phyloP scores from a whole-genome alignment of 2,797 vertebrate species.

The Harpagifer antarcticus region DNA sequence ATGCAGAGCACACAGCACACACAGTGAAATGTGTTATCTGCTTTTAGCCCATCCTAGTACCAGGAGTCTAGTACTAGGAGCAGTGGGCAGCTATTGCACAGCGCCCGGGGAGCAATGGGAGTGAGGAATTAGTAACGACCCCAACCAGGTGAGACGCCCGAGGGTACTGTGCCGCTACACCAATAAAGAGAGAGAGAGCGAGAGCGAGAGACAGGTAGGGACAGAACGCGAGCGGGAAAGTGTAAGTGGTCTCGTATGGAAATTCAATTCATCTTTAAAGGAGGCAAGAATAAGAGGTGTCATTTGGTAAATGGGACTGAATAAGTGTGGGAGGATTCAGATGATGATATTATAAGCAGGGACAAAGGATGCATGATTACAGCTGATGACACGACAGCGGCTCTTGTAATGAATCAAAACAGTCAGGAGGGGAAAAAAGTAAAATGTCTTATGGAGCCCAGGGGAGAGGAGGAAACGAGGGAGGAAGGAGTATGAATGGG shows the following conservation, averaged over 20 bases:
- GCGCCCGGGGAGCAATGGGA: too few species aligned
- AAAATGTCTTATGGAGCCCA: conserved; percentile 23
- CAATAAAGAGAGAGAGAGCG: conserved; percentile 46
- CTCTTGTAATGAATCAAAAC: conserved; percentile 30
- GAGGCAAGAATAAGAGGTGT: conserved; percentile 28
- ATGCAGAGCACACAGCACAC: too few species aligned
- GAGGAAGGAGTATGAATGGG: conserved; percentile 46
- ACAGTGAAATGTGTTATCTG: too few species aligned
- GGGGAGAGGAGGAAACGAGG: conserved; percentile 27
- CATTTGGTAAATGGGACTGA: conserved; percentile 40
- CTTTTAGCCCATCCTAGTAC: too few species aligned
- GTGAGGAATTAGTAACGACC: conserved; percentile 60
- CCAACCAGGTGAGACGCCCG: conserved; percentile 70
- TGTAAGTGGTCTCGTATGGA: conserved; percentile 20
- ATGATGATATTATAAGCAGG: conserved; percentile 22
- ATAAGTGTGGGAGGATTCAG: conserved; percentile 22
- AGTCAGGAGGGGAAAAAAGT: not conserved
- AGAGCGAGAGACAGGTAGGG: conserved; percentile 6
- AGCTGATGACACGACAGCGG: conserved; percentile 16
- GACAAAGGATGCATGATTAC: conserved; percentile 13
- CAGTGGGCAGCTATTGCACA: too few species aligned
- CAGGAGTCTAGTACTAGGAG: too few species aligned
- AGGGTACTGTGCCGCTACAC: conserved; percentile 45
- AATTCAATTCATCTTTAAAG: conserved; percentile 32
- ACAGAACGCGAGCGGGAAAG: not conserved